A percentile compares a stretch with the other conserved stretches of the same genome.
These are phyloP conservation scores for Eugnorisma glareosa DNA, from an alignment of 2,888 invertebrate species.

Conservation along the genomic window DNA sequence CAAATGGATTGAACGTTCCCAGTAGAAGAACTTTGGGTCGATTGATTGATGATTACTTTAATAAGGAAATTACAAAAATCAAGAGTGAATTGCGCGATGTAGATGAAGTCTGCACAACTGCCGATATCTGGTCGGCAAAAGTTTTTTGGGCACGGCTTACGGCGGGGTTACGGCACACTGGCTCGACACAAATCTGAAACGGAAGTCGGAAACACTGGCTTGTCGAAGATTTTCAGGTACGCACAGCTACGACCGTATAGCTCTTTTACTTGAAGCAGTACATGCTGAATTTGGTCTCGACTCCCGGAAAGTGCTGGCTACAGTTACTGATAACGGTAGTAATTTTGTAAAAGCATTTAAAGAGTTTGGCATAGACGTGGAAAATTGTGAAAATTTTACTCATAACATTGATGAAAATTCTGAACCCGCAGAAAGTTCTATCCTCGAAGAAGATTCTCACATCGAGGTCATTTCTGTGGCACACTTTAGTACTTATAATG, in stretches of 20 bases:
- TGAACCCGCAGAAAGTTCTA: too few relatives aligned
- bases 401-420: too few relatives aligned
- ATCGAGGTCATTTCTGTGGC: too few relatives aligned
- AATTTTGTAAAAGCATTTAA: constrained; percentile 50
- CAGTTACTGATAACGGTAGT: constrained; percentile 46
- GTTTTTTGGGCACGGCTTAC: constrained; percentile 53
- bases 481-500: too few relatives aligned
- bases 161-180: constrained; percentile 42
- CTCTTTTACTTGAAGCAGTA: constrained; percentile 36
- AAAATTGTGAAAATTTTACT: too few relatives aligned
- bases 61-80: constrained; percentile 7
- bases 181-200: too few relatives aligned
- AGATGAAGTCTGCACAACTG: constrained; percentile 8
- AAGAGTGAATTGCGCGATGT: constrained; percentile 6
- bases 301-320: constrained; percentile 55
- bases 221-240: too few relatives aligned
- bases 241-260: too few relatives aligned
- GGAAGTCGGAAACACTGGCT: too few relatives aligned
- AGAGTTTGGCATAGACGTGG: not conserved
- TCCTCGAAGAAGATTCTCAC: too few relatives aligned
- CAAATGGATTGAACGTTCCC: constrained; percentile 2
- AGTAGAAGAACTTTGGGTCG: constrained; percentile 17
- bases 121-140: constrained; percentile 7
- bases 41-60: constrained; percentile 13
- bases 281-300: constrained; percentile 56